Evolutionary conservation across 2,888 invertebrate species (phyloP), one percentile per base, ranked within the genome.

Genomic region (Horisme vitalbata): DNA sequence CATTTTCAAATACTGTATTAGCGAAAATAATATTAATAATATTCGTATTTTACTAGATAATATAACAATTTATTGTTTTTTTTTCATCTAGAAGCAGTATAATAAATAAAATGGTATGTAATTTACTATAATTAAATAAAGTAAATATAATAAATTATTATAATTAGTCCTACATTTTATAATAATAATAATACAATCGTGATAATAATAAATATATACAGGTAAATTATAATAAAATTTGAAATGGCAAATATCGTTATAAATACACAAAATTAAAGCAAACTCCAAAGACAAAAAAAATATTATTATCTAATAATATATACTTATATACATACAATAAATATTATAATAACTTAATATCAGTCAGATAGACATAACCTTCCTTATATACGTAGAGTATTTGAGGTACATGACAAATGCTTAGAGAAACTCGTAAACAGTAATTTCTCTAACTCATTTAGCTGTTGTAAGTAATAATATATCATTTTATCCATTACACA

Each of bases 221-320:
- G 5, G 2, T 18, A 18, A 5, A 18, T 5, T 26, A 15, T 27
- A 27, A 23, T 13, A 14, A 9, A 45, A 39, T 27, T 18, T 15
- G 8, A 27, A 44, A 46, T 36, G 46, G 38, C 46, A 55, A 51
- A 37, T 28, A 32, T 39, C 49, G 37, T 45, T 39, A 48, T 27
- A 52, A 45, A 45, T 54, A 54, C 15, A 20, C 20, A 52, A 59
- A 61, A 71, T 84, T 85, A 87, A 87, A 88, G 87, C 87, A 76
- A 74, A 68, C 62, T 72, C 87, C 86, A 87, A 87, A 87, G 86
- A 62, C 86, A 30, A 24, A 12, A 79, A 65, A 46, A 61, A 51
- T 55, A 52, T 44, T 18, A 59, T n/a, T n/a, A n/a, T n/a, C n/a
- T n/a, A 60, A 60, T 61, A 61, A 58, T 51, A 50, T 55, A 56